Evolutionary conservation across 2,888 invertebrate genomes (phyloP), one percentile per base, ranked within the genome.

Genomic region (Tryphoninae sp.): DNA sequence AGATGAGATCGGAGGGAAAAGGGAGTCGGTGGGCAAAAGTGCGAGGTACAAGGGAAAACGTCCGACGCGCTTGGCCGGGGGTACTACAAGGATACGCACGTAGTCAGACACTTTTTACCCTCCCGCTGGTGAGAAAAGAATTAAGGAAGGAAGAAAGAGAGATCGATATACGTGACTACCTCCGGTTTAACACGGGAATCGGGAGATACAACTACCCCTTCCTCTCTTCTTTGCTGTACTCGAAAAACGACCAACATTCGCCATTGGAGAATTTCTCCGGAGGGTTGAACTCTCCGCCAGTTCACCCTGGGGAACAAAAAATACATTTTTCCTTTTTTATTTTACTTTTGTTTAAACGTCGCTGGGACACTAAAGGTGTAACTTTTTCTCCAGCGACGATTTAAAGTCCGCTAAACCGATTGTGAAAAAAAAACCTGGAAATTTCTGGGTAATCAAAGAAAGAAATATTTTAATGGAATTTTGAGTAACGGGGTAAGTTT

Each of bases 101-200:
- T 71, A 67, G 71, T 23, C 65, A 65, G 65, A 72, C 64, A 72
- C 64, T 64, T 58, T 65, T 71, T 71, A 33, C n/a, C 26, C 19
- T 19, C 33, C 59, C 7, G 68, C 33, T 71, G 69, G 78, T 33
- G 77, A 61, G 42, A 74, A 77, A 65, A 61, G 53, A 65, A 75
- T 53, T 22, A 58, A 16, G 68, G 68, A 62, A 78, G 62, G 53
- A 49, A 81, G 45, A 71, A 64, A 64, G 11, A 61, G 59, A 22
- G 49, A 82, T 75, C 71, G 71, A 68, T 75, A 75, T 75, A 78
- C 81, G 75, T 67, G 75, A 62, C 79, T 79, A 74, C 71, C 72
- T 23, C 40, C 65, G 55, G 23, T 65, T 33, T 33, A 49, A 55
- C 67, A 53, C 22, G 16, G 23, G 67, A 51, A 67, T n/a, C 22